Evolutionary conservation across 1,140 invertebrate species (phyloP).

Genomic region (Drosophila biarmipes): DNA sequence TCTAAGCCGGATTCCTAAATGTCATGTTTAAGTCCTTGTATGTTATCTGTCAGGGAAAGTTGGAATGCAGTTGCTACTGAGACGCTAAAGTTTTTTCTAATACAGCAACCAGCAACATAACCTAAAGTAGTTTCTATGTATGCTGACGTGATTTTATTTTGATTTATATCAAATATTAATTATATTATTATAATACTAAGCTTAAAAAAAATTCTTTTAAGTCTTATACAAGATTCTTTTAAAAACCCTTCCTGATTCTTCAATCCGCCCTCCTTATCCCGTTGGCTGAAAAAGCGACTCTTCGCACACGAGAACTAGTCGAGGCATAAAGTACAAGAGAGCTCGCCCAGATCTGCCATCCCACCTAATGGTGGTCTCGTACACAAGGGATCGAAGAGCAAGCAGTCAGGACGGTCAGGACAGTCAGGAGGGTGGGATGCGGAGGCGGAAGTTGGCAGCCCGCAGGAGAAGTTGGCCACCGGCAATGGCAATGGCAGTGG

Average conservation of each 20-base stretch:
- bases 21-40: too few relatives aligned
- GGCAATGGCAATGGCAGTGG: constrained; percentile 39
- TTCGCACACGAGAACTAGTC: constrained; percentile 26
- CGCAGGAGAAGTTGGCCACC: constrained; percentile 30
- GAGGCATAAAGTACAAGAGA: constrained; percentile 67
- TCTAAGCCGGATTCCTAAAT: too few relatives aligned
- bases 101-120: too few relatives aligned
- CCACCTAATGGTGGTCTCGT: constrained; percentile 72
- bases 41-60: too few relatives aligned
- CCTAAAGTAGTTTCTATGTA: too few relatives aligned
- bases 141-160: too few relatives aligned
- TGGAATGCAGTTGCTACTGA: too few relatives aligned
- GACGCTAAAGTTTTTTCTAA: too few relatives aligned
- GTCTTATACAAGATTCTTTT: too few relatives aligned
- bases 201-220: too few relatives aligned
- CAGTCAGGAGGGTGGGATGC: not conserved
- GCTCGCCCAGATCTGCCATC: constrained; percentile 61
- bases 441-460: constrained; percentile 42
- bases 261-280: constrained; percentile 31
- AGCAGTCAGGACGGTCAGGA: constrained; percentile 38
- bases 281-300: constrained; percentile 26
- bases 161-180: too few relatives aligned
- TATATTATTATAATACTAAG: too few relatives aligned
- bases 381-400: constrained; percentile 76
- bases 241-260: not conserved